Evolutionary conservation across 2,797 vertebrate genomes (phyloP).

Genomic region (Numenius phaeopus): DNA sequence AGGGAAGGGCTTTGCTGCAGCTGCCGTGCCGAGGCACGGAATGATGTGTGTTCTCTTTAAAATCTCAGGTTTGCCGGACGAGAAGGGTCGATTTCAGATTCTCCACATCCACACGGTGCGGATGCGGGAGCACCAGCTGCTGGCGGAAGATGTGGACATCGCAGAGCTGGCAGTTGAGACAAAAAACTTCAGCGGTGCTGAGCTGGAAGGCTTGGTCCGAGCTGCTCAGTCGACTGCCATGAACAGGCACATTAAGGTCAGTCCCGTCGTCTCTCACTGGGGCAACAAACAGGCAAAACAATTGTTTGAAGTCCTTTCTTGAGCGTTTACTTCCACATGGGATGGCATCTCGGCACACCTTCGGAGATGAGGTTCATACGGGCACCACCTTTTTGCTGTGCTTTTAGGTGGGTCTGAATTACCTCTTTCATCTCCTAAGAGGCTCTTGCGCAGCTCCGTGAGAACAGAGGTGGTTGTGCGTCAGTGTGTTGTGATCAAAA

Average conservation of each 20-base stretch:
- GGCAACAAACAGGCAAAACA: background rate
- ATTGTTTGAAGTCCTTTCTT: background rate
- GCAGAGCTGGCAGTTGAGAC: constrained; percentile 90
- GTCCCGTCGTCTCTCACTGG: background rate
- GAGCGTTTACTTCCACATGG: background rate
- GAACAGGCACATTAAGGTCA: constrained; percentile 98
- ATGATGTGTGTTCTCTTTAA: background rate
- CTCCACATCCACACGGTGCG: constrained; percentile 92
- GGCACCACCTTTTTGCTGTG: background rate
- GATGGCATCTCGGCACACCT: background rate
- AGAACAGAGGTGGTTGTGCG: background rate
- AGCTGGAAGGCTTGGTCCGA: constrained; percentile 93
- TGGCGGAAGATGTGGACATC: constrained; percentile 87
- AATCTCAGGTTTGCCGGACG: constrained; percentile 89
- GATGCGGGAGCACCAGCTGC: constrained; percentile 89
- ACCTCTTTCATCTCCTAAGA: background rate
- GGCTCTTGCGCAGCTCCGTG: background rate
- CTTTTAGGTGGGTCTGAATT: background rate
- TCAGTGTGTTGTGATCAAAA: background rate
- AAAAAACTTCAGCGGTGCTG: constrained; percentile 96
- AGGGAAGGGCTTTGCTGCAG: background rate
- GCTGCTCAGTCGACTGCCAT: constrained; percentile 96
- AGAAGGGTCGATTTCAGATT: constrained; percentile 92
- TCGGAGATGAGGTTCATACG: background rate
- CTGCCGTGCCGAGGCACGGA: background rate